Percentiles rank a stretch among this genome's conserved stretches.
These are phyloP conservation scores for Acleris sparsana DNA, from an alignment of 2,888 invertebrate genomes.

Conservation along the genomic window DNA sequence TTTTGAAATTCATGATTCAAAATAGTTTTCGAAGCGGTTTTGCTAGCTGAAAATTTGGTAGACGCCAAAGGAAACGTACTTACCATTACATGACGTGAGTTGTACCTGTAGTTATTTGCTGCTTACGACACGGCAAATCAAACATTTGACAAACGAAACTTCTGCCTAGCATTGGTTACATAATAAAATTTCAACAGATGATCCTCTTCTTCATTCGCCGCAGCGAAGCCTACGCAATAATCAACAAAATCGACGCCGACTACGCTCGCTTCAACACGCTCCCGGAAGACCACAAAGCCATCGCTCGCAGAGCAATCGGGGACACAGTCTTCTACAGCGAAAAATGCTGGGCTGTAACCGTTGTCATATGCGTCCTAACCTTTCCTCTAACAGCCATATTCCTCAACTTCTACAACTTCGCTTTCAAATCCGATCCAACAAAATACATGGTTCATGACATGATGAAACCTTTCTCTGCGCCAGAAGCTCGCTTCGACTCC, in stretches of 20 bases:
- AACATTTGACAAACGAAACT: too few species aligned
- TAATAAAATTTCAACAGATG: constrained; percentile 48
- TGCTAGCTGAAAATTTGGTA: too few species aligned
- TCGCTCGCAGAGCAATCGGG: constrained; percentile 42
- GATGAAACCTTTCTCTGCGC: constrained; percentile 46
- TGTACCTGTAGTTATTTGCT: too few species aligned
- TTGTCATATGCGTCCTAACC: constrained; percentile 44
- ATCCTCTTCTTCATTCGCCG: constrained; percentile 53
- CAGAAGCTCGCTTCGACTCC: constrained; percentile 49
- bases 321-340: constrained; percentile 53
- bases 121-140: too few species aligned
- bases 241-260: constrained; percentile 59
- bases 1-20: too few species aligned
- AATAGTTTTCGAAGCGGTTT: too few species aligned
- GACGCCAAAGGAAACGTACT: too few species aligned
- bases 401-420: constrained; percentile 48
- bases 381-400: constrained; percentile 56
- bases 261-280: constrained; percentile 47
- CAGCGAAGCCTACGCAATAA: constrained; percentile 44
- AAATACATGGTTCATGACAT: constrained; percentile 66
- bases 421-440: constrained; percentile 44
- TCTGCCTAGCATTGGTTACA: neutral
- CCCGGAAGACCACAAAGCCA: constrained; percentile 39
- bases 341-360: constrained; percentile 49
- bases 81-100: too few species aligned